Conservation (phyloP, 1,140 invertebrate genomes). For the Drosophila ananassae region DNA sequence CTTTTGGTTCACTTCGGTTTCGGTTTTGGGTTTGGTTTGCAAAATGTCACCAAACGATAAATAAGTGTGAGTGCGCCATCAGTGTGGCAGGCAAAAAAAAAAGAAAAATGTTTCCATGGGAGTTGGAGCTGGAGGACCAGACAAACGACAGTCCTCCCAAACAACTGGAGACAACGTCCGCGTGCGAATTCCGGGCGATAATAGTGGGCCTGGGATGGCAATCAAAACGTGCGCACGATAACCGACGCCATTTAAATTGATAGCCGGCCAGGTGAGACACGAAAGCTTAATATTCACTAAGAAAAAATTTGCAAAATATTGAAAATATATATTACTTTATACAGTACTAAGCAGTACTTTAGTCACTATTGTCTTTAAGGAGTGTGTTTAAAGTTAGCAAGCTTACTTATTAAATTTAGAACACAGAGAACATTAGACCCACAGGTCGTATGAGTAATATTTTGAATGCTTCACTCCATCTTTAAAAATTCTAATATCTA, state of each 20-base stretch:
- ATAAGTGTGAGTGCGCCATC: conserved; percentile 43
- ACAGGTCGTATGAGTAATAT: background rate
- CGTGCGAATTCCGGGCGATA: conserved; percentile 47
- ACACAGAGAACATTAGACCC: no score
- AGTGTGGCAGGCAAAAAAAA: background rate
- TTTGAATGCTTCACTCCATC: no score
- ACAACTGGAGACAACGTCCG: conserved; percentile 34
- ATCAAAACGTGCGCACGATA: conserved; percentile 78
- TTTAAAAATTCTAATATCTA: background rate
- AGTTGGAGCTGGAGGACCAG: background rate
- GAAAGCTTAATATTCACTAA: conserved; percentile 8
- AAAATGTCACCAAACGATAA: conserved; percentile 76
- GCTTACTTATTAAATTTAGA: no score
- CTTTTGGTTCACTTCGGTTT: conserved; percentile 37
- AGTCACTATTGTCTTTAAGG: no score
- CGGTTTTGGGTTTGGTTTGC: conserved; percentile 29
- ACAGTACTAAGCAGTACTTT: no score
- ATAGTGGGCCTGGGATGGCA: conserved; percentile 68
- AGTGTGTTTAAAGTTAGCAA: no score
- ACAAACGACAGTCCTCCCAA: conserved; percentile 18
- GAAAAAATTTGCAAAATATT: background rate
- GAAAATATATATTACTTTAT: background rate
- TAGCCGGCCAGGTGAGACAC: conserved; percentile 64
- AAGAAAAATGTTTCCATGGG: background rate
- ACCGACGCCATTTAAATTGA: conserved; percentile 74